These are phyloP conservation scores for Microctenopoma steveboyesi DNA, from an alignment of 2,797 vertebrate genomes.

Conservation along the genomic window DNA sequence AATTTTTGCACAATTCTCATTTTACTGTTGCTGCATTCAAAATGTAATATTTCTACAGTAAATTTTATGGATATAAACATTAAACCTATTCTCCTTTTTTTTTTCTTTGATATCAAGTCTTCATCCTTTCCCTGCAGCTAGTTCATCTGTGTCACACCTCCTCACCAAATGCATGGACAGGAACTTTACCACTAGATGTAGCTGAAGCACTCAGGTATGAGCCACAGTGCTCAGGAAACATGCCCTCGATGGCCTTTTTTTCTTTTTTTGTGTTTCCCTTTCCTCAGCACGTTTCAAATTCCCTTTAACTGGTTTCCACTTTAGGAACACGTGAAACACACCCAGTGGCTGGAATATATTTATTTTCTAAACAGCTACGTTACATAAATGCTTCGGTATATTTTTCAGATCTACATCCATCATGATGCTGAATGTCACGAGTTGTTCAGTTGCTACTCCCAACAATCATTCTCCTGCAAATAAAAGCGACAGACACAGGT, in stretches of 20 bases:
- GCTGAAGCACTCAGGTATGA: constrained; percentile 81
- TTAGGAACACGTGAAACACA: neutral
- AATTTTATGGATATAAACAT: no score
- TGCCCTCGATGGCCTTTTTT: constrained; percentile 19
- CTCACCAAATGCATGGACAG: constrained; percentile 42
- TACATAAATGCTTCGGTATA: neutral
- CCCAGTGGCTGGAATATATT: neutral
- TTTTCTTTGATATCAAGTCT: neutral
- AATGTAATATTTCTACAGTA: neutral
- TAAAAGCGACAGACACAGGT: constrained; percentile 9
- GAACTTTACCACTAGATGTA: constrained; percentile 83
- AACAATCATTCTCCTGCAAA: constrained; percentile 7
- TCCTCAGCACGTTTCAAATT: neutral
- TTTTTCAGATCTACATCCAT: neutral
- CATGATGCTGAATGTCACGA: constrained; percentile 4
- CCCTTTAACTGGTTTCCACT: neutral
- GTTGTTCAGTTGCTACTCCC: neutral
- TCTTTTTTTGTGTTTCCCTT: neutral
- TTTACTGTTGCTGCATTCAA: neutral
- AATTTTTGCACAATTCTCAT: neutral
- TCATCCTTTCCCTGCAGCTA: neutral
- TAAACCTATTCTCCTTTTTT: neutral
- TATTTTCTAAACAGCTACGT: neutral
- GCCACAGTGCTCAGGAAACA: constrained; percentile 17
- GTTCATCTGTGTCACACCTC: constrained; percentile 7